These are phyloP conservation scores for Atopsyche davidsoni DNA, from an alignment of 1,140 invertebrate species.

Conservation along the genomic window DNA sequence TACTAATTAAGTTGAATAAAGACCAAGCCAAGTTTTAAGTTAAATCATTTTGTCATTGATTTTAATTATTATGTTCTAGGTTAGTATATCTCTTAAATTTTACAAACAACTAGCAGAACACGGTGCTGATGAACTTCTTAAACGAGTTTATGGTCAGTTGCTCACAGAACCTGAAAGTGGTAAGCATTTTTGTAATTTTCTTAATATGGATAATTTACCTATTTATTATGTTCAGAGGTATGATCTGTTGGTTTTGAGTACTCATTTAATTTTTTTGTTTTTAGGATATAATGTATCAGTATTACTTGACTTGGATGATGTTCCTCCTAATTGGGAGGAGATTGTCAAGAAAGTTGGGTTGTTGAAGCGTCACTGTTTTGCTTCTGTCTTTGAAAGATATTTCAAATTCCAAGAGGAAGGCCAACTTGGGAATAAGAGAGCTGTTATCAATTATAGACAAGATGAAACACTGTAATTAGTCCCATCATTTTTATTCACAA, in stretches of 20 bases:
- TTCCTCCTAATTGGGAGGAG: slow-evolving; percentile 84
- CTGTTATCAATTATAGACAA: slow-evolving; percentile 97
- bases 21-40: too few species aligned
- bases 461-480: slow-evolving; percentile 91
- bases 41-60: too few species aligned
- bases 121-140: slow-evolving; percentile 93
- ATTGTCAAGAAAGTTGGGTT: slow-evolving; percentile 89
- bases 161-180: slow-evolving; percentile 80
- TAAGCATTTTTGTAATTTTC: slow-evolving; percentile 37
- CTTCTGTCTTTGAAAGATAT: slow-evolving; percentile 99
- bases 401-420: slow-evolving; percentile 96
- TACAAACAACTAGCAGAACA: slow-evolving; percentile 97
- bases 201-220: not conserved
- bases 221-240: too few species aligned
- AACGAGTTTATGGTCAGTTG: slow-evolving; percentile 82
- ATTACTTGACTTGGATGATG: slow-evolving; percentile 86
- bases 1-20: too few species aligned
- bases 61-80: slow-evolving; percentile 60
- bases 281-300: slow-evolving; percentile 91
- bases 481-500: slow-evolving; percentile 13
- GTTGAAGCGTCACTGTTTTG: slow-evolving; percentile 97
- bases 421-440: slow-evolving; percentile 83
- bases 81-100: slow-evolving; percentile 98
- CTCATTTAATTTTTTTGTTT: slow-evolving; percentile 34
- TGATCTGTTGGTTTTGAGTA: too few species aligned